Percentiles rank a stretch among this genome's conserved stretches.
Conservation (phyloP, 1,140 invertebrate species). For the Sinonovacula constricta region DNA sequence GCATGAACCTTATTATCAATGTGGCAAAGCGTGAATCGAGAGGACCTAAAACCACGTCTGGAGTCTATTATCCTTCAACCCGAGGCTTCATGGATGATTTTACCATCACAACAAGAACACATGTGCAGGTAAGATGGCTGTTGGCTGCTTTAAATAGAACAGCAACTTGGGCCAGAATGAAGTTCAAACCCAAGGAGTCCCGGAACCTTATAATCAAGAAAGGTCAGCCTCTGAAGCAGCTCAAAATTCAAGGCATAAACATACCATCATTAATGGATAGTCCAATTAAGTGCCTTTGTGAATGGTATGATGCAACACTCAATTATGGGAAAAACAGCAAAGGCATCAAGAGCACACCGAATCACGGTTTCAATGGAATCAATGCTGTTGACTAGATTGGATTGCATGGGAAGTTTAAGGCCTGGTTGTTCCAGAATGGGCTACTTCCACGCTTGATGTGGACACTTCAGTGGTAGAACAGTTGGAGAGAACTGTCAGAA, state of each 20-base stretch:
- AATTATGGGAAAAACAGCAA: slow-evolving; percentile 1
- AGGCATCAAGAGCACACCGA: background rate
- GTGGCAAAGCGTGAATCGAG: background rate
- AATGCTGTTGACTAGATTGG: slow-evolving; percentile 12
- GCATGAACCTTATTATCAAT: slow-evolving; percentile 15
- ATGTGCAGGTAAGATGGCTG: slow-evolving; percentile 1
- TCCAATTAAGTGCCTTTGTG: slow-evolving; percentile 22
- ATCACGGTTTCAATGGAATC: slow-evolving; percentile 18
- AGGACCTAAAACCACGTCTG: background rate
- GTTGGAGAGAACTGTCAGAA: no score
- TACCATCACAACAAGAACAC: no score
- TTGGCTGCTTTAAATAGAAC: no score
- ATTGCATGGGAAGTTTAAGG: no score
- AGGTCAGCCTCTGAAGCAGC: background rate
- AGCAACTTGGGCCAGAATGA: no score
- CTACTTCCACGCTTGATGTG: slow-evolving; percentile 26
- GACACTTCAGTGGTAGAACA: background rate
- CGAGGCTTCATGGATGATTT: no score
- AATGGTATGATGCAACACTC: slow-evolving; percentile 10
- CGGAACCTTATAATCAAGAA: slow-evolving; percentile 8
- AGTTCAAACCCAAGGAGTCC: slow-evolving; percentile 8
- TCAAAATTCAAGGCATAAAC: background rate
- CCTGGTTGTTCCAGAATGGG: slow-evolving; percentile 17
- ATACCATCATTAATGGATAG: slow-evolving; percentile 1
- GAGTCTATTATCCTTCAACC: background rate